A percentile compares a stretch with the other conserved stretches of the same genome.
Evolutionary conservation across 2,888 invertebrate genomes (phyloP).

Genomic region (Anodontia alba): DNA sequence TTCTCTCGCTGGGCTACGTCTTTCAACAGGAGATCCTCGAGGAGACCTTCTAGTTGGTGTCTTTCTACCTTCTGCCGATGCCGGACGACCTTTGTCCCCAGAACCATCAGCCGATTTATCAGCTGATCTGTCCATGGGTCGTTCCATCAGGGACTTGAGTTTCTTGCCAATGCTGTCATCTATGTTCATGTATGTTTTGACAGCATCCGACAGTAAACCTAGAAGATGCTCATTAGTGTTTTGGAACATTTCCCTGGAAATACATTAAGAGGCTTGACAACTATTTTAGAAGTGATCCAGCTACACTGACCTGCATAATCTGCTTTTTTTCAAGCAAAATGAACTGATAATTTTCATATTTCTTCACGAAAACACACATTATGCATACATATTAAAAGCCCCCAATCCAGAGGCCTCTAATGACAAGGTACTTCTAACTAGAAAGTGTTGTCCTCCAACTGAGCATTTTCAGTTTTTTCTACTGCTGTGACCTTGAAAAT

Average conservation of each 20-base stretch:
- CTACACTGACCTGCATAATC: too few relatives aligned
- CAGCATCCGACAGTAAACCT: conserved; percentile 78
- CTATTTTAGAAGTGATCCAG: background rate
- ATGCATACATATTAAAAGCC: too few relatives aligned
- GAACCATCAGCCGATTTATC: conserved; percentile 24
- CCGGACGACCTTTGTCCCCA: conserved; percentile 34
- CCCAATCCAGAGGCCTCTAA: too few relatives aligned
- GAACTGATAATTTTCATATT: too few relatives aligned
- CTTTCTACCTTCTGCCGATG: conserved; percentile 43
- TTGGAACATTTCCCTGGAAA: conserved; percentile 73
- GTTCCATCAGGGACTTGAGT: conserved; percentile 62
- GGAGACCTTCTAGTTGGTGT: conserved; percentile 58
- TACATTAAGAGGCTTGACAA: too few relatives aligned
- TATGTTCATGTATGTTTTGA: conserved; percentile 78
- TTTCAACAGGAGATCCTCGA: conserved; percentile 27
- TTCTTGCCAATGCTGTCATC: conserved; percentile 80
- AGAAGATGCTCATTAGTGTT: conserved; percentile 79
- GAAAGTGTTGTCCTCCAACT: too few relatives aligned
- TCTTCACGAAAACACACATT: too few relatives aligned
- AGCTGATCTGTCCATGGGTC: conserved; percentile 27
- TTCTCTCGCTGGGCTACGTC: conserved; percentile 51
- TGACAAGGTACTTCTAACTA: too few relatives aligned
- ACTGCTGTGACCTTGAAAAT: too few relatives aligned
- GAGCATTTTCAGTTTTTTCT: too few relatives aligned
- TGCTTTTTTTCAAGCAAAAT: too few relatives aligned